Evolutionary conservation across 2,797 vertebrate species (phyloP), one percentile per base, ranked within the genome.

Genomic region (Decapterus maruadsi): DNA sequence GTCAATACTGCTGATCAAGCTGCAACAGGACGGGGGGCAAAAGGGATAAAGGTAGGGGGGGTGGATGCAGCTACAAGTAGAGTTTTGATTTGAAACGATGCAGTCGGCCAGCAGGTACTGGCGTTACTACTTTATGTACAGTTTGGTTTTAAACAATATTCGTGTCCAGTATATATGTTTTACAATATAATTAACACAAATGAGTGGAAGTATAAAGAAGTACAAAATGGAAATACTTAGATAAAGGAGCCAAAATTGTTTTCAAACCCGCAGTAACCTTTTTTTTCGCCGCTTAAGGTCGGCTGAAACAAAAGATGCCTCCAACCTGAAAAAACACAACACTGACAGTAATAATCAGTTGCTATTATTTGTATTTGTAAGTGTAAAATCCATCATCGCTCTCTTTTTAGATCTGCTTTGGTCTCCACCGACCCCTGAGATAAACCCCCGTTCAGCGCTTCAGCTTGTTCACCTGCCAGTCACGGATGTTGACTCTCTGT

Each of bases 251-350:
- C 31, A 34, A 5, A 34, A 6, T 34, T 34, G 31, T 34, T 11
- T 34, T 54, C 16, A 36, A 69, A 50, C n/a, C 20, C 31, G 53
- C 26, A 55, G 29, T 62, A 48, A 46, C 14, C 26, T 26, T 12
- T n/a, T 58, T 58, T 58, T 29, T 42, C 17, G 48, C 9, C 22
- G 31, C 12, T 42, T n/a, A 2, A 12, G 4, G 8, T 6, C 4
- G 48, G 29, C 9, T 36, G 4, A 56, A 13, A n/a, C n/a, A 43
- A 26, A 19, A 46, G 10, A 13, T 36, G 46, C 22, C n/a, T n/a
- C n/a, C n/a, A n/a, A n/a, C n/a, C n/a, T n/a, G n/a, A 26, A 26
- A 26, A 54, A 60, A 67, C 64, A 48, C 11, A 48, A 29, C 51
- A 55, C 4, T 45, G 16, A 46, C 60, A 7, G 19, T 26, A 26